Evolutionary conservation across 2,888 invertebrate genomes (phyloP), one percentile per base, ranked within the genome.

Genomic region (Stenurella melanura): DNA sequence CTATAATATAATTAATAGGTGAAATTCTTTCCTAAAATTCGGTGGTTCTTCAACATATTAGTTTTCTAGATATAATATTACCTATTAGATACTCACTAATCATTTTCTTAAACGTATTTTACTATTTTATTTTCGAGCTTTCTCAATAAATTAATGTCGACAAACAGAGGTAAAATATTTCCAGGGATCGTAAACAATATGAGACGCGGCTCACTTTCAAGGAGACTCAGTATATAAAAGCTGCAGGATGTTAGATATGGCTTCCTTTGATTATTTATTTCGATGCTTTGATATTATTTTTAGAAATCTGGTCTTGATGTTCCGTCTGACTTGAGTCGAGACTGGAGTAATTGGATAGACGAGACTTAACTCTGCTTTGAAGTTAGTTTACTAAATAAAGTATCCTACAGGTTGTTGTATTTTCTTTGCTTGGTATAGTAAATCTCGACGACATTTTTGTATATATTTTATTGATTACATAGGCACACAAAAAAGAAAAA

Each of bases 191-290:
- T 18, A 64, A 64, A 64, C 64, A 42, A 63, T 42, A 19, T 38
- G 42, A 64, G 50, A 42, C 42, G 15, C 38, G 12, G 19, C 19
- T 64, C 19, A 10, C 5, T 64, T 21, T 64, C 64, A 42, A 7
- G 19, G 64, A 64, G 17, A 64, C 19, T 64, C 15, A 60, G 26
- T 26, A 60, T 26, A 34, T 34, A 15, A 12, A 42, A 64, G 63
- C 42, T 42, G 30, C 15, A n/a, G 10, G 15, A 42, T 64, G 19
- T 4, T 42, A 64, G 64, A 64, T 64, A 64, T 50, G 64, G 64
- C 64, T 64, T 64, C 64, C n/a, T 38, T 64, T 64, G 64, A 42
- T 64, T 64, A 42, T 64, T 64, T 50, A 19, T 64, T 19, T 42
- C 21, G 64, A 42, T 21, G 64, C 42, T 21, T 38, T 42, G 42